These are phyloP conservation scores for Mamestra configurata DNA, from an alignment of 1,140 invertebrate species.

Conservation along the genomic window DNA sequence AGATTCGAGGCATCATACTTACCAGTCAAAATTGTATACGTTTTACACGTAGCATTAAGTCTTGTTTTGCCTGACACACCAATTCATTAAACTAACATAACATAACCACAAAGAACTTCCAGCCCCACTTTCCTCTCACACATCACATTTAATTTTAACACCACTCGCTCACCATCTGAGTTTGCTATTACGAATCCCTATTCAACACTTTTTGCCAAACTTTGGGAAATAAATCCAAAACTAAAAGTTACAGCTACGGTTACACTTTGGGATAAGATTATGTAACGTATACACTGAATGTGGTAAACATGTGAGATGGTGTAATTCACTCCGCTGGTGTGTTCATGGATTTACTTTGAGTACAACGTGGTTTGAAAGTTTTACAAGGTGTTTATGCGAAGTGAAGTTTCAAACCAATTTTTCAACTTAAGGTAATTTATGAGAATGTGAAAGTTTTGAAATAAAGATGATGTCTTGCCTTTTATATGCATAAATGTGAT, in stretches of 20 bases:
- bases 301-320: background rate
- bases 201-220: slow-evolving; percentile 18
- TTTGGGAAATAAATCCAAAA: slow-evolving; percentile 21
- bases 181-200: background rate
- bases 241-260: slow-evolving; percentile 6
- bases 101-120: background rate
- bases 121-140: background rate
- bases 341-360: slow-evolving; percentile 7
- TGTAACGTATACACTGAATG: background rate
- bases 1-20: too few species aligned
- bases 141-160: background rate
- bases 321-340: background rate
- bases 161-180: background rate
- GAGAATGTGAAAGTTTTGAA: background rate
- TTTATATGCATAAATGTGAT: background rate
- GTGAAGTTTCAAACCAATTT: too few species aligned
- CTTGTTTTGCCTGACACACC: too few species aligned
- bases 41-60: too few species aligned
- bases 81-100: background rate
- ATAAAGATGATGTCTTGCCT: background rate
- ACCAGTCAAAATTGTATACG: too few species aligned
- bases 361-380: background rate
- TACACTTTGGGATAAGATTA: slow-evolving; percentile 4
- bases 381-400: background rate
- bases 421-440: too few species aligned